Conservation (phyloP, 1,140 invertebrate species). For the Brachionus rubens region DNA sequence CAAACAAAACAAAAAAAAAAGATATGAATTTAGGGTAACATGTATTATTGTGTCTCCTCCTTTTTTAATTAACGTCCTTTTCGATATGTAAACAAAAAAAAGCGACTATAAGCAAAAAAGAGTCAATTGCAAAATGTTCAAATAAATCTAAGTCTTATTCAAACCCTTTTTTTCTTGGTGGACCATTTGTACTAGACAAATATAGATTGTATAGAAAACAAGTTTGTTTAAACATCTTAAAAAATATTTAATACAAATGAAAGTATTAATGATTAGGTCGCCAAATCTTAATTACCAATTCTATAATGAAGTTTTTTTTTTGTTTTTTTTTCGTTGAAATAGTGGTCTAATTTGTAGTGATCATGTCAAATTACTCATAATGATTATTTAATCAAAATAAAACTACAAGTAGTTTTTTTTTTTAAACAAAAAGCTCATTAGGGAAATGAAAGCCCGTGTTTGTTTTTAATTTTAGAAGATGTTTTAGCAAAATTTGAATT, state of each 20-base stretch:
- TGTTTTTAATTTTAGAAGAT: slow-evolving; percentile 4
- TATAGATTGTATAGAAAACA: too few species aligned
- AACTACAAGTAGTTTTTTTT: background rate
- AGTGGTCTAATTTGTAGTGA: background rate
- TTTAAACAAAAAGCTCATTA: background rate
- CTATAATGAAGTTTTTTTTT: too few species aligned
- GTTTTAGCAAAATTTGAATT: background rate
- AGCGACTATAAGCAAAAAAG: too few species aligned
- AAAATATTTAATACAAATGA: background rate
- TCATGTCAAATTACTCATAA: slow-evolving; percentile 28
- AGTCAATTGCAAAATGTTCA: too few species aligned
- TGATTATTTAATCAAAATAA: slow-evolving; percentile 35
- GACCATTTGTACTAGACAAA: too few species aligned
- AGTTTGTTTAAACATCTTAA: slow-evolving; percentile 20
- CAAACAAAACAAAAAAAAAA: too few species aligned
- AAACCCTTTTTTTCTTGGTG: background rate
- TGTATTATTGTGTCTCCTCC: too few species aligned
- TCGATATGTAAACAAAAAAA: too few species aligned
- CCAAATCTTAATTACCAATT: background rate
- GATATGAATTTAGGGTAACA: too few species aligned
- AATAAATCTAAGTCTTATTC: too few species aligned
- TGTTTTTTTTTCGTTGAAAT: too few species aligned
- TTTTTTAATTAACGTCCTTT: too few species aligned
- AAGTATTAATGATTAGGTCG: slow-evolving; percentile 25
- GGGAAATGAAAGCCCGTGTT: background rate